Evolutionary conservation across 2,797 vertebrate species (phyloP), one percentile per base, ranked within the genome.

Genomic region (Oophaga sylvatica): DNA sequence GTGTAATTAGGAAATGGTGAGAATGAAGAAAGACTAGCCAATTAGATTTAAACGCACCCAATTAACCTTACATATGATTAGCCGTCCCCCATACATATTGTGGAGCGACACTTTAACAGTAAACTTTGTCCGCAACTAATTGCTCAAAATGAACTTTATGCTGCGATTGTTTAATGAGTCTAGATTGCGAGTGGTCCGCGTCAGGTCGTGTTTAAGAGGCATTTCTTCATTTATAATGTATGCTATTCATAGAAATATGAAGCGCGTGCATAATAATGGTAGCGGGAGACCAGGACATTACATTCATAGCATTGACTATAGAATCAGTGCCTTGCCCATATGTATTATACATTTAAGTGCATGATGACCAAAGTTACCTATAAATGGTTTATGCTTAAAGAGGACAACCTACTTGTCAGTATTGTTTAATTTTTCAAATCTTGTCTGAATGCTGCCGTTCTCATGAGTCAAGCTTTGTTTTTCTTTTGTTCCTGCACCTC

Each of bases 1-100:
- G 90, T 83, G 48, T 75, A 87, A 90, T 88, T 60, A 88, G 68
- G 87, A 90, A 88, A 79, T 67, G 80, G 53, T 57, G 41, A 87
- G 81, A 82, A 31, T 87, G 75, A 90, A 84, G 29, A 1, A 68
- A 87, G 91, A 80, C 0, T 5, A 81, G 56, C 17, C 65, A 84
- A 17, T 79, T 91, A 85, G 35, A 76, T 82, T 17, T 2, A 76
- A 87, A 91, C 68, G 0, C 6, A 82, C 48, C 19, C 60, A 85
- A 17, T 80, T 91, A 86, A 84, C 8, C 26, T 87, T 81, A 26
- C 60, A 6, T 0, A 31, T 53, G 68, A 81, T 81, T 3, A 48
- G 20, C 41, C n/a, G 85, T n/a, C 41, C 88, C 12, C 7, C 56
- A 83, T 2, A 53, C 86, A 81, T 62, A 59, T 7, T 1, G 0